Evolutionary conservation across 2,888 invertebrate genomes (phyloP).

Genomic region (Drosophila longiperda): DNA sequence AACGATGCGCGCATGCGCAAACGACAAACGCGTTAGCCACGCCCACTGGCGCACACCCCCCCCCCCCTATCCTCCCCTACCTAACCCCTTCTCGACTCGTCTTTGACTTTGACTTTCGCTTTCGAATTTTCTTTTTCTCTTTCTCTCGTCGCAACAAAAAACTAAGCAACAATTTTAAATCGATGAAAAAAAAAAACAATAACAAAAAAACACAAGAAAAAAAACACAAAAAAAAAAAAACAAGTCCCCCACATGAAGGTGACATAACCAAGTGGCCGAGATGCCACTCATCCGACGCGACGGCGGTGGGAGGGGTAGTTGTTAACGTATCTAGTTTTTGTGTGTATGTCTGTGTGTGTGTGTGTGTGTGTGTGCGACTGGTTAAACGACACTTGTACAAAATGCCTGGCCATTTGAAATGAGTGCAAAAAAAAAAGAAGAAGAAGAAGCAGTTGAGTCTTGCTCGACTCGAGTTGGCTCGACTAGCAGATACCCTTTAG

Average conservation of each 20-base stretch:
- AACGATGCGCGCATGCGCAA: conserved; percentile 62
- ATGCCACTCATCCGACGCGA: conserved; percentile 40
- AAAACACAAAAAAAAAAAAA: conserved; percentile 23
- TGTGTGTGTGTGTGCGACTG: conserved; percentile 11
- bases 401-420: conserved; percentile 56
- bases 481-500: background rate
- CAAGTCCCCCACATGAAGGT: conserved; percentile 54
- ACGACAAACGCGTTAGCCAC: conserved; percentile 35
- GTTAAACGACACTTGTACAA: conserved; percentile 3
- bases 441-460: background rate
- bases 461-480: background rate
- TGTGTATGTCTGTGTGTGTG: background rate
- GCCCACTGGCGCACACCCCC: background rate
- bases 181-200: conserved; percentile 54
- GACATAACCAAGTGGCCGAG: conserved; percentile 77
- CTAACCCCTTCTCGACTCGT: conserved; percentile 24
- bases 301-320: background rate
- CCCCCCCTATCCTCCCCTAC: too few relatives aligned
- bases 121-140: conserved; percentile 78
- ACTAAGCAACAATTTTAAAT: conserved; percentile 64
- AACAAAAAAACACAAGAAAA: background rate
- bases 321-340: conserved; percentile 60
- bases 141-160: conserved; percentile 24
- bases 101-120: conserved; percentile 82
- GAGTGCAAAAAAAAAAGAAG: conserved; percentile 69